Evolutionary conservation across 2,888 invertebrate species (phyloP).

Genomic region (Chrysina gloriosa): DNA sequence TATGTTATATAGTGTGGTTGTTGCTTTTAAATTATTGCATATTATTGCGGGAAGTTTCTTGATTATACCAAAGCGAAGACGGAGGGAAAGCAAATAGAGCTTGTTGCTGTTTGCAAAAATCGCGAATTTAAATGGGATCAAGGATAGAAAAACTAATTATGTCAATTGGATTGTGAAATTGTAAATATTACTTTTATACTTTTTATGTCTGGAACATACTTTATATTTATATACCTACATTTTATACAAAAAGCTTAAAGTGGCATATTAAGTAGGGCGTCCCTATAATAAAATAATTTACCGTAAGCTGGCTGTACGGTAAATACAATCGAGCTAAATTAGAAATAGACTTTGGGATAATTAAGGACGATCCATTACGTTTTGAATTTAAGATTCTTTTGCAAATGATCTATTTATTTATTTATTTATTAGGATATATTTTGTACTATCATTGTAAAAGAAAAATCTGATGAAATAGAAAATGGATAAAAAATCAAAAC

Average conservation of each 20-base stretch:
- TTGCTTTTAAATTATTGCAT: conserved; percentile 19
- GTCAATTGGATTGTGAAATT: no score
- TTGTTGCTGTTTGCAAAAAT: neutral
- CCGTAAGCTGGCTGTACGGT: neutral
- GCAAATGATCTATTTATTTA: conserved; percentile 25
- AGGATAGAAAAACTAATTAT: neutral
- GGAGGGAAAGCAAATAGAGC: neutral
- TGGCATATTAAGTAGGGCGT: neutral
- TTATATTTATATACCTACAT: no score
- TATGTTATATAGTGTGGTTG: conserved; percentile 25
- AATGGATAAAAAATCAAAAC: conserved; percentile 41
- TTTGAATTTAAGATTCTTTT: conserved; percentile 23
- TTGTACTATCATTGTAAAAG: conserved; percentile 44
- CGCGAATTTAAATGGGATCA: neutral
- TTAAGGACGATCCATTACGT: conserved; percentile 3
- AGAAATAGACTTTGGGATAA: conserved; percentile 1
- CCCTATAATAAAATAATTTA: neutral
- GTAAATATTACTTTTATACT: no score
- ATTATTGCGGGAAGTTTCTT: conserved; percentile 19
- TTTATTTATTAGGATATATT: conserved; percentile 45
- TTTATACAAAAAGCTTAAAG: no score
- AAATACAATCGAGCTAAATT: neutral
- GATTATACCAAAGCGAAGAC: conserved; percentile 6
- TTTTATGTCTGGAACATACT: no score
- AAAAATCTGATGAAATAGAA: conserved; percentile 35